These are phyloP conservation scores for Nylanderia fulva DNA, from an alignment of 1,140 invertebrate species.

Conservation along the genomic window DNA sequence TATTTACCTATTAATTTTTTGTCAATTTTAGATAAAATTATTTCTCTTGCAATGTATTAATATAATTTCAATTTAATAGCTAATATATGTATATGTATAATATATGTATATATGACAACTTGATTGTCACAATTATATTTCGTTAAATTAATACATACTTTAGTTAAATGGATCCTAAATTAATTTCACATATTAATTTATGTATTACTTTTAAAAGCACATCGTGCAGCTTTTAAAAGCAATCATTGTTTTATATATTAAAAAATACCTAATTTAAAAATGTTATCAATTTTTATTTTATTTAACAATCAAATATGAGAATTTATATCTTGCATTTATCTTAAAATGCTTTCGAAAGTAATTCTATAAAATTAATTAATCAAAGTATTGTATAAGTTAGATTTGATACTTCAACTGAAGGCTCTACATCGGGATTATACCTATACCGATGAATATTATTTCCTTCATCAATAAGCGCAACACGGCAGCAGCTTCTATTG, in stretches of 20 bases:
- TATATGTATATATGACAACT: not conserved
- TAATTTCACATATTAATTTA: not conserved
- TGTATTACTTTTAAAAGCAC: not conserved
- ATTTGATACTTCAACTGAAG: not conserved
- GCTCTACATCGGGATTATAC: conserved; percentile 8
- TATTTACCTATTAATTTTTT: not conserved
- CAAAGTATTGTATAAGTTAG: conserved; percentile 4
- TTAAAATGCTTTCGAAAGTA: not conserved
- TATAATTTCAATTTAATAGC: not conserved
- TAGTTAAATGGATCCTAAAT: not conserved
- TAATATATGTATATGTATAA: too few species aligned
- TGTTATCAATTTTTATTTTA: not conserved
- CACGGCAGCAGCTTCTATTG: conserved; percentile 18
- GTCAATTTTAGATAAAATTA: conserved; percentile 1
- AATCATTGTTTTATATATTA: not conserved
- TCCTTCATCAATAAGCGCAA: conserved; percentile 55
- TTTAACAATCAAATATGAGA: not conserved
- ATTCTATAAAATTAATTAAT: conserved; percentile 9
- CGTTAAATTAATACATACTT: not conserved
- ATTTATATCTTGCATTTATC: not conserved
- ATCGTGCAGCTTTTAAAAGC: too few species aligned
- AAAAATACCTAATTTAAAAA: not conserved
- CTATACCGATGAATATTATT: conserved; percentile 29
- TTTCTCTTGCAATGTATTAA: not conserved
- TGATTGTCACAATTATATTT: conserved; percentile 1